Evolutionary conservation across 2,888 invertebrate genomes (phyloP), one percentile per base, ranked within the genome.

Genomic region (Glaucopsyche alexis): DNA sequence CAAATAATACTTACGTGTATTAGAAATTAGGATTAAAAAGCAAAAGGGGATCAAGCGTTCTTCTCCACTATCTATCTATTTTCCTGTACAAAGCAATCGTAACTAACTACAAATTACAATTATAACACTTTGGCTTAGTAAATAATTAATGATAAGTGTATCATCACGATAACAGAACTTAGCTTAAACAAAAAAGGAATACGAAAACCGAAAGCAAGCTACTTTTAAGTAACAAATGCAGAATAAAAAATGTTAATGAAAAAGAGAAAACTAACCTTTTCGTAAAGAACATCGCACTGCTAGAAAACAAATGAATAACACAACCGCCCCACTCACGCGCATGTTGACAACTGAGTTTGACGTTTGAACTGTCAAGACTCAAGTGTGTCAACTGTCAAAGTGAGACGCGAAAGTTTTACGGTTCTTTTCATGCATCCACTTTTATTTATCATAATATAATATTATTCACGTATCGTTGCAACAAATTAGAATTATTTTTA

Each of bases 261-360:
- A 45, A 9, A 67, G 74, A 66, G 16, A 74, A 55, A 75, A 78
- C 79, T 76, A 72, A 82, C 83, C 82, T 76, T 78, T 81, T 73
- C 79, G 80, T 74, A 81, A 78, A 45, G 76, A 73, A 74, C 78
- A 80, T 76, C 77, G 77, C 69, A 72, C 77, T 67, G 29, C 55
- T 42, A 60, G 42, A 72, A 74, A 76, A 76, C 75, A 73, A 76
- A 77, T 77, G 74, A 74, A 75, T 74, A 79, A 76, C 79, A 75
- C 81, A 29, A 76, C 74, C 75, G 78, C 55, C 13, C 70, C 74
- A 75, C 81, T 77, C 78, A 19, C 42, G 73, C 80, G 80, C 86
- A 86, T 86, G 75, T 76, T 81, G 81, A 75, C 77, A 75, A 85
- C 84, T 84, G 76, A 77, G 19, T n/a, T 40, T 60, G 60, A 60